phyloP scores from a whole-genome alignment of 2,888 invertebrate genomes.

The Coelinius sp. region DNA sequence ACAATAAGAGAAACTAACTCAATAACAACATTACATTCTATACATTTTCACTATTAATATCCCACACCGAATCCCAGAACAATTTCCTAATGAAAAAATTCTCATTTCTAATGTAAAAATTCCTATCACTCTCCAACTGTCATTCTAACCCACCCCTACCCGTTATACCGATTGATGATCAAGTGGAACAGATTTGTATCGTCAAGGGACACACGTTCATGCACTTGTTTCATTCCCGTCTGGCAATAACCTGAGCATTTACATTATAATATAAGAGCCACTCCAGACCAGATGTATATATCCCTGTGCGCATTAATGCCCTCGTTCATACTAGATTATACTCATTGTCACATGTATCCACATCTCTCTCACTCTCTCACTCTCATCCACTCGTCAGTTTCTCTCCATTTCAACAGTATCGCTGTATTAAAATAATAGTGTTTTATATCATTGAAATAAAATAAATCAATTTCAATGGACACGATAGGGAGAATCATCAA shows the following conservation, averaged over 20 bases:
- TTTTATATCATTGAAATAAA: conserved; percentile 11
- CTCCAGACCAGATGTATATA: conserved; percentile 45
- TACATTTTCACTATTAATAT: no score
- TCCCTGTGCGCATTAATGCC: conserved; percentile 25
- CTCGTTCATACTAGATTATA: conserved; percentile 30
- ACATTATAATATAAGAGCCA: conserved; percentile 60
- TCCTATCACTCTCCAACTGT: background rate
- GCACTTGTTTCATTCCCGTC: conserved; percentile 46
- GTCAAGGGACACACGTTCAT: conserved; percentile 48
- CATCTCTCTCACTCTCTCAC: background rate
- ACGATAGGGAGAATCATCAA: background rate
- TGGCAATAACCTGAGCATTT: conserved; percentile 61
- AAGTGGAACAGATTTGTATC: conserved; percentile 51
- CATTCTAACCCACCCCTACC: background rate
- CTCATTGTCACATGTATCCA: conserved; percentile 9
- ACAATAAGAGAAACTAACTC: no score
- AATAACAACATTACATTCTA: no score
- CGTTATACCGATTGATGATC: conserved; percentile 43
- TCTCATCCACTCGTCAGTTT: background rate
- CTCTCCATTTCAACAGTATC: background rate
- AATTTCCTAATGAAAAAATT: conserved; percentile 7
- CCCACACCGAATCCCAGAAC: no score
- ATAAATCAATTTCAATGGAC: conserved; percentile 19
- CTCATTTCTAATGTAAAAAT: conserved; percentile 6
- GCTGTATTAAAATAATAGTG: conserved; percentile 2